Base-by-base conservation (phyloP, 2,113 vertebrate genomes). In the Rissa tridactyla region DNA sequence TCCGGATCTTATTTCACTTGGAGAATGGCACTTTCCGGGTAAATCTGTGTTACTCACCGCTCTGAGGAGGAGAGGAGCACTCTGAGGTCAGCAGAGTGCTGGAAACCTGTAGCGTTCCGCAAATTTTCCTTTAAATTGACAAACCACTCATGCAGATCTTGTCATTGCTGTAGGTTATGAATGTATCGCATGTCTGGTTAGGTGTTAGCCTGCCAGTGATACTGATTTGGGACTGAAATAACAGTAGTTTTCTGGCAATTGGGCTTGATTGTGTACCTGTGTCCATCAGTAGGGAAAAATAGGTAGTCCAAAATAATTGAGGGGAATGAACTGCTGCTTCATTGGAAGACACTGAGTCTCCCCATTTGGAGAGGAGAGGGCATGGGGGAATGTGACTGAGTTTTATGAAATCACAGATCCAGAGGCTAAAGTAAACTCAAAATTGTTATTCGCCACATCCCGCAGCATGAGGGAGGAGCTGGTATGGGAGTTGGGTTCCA, bases 321-420 rank as follows among this genome's bases (percentile, higher is more conserved):
- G 25, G 44, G 18, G 17, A 71, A 36, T 23, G 26, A 79, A 54
- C 29, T 44, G 27, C 9, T 52, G 57, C 25, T 78, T 52, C 38
- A 6, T 34, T 52, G 34, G 62, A 18, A 89, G 36, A 71, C 57
- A 8, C 11, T 46, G 55, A 8, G 58, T 34, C 30, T 65, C 25
- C 18, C 10, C 3, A 3, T 5, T 32, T 40, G 34, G 40, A 77
- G 14, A 72, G 44, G 29, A n/a, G 30, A 34, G 5, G 47, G 6
- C 2, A 1, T 13, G 16, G n/a, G 30, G 23, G 9, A 69, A 40
- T 46, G 29, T 0, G 3, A 13, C 12, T 4, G 16, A 9, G 11
- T 46, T 20, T 12, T 13, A 58, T 9, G 27, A 58, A 81, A 57
- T 27, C n/a, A 23, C 26, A 66, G 25, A n/a, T 42, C 21, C 36